Evolutionary conservation across 2,888 invertebrate genomes (phyloP).

Genomic region (Drosophila pegasa): DNA sequence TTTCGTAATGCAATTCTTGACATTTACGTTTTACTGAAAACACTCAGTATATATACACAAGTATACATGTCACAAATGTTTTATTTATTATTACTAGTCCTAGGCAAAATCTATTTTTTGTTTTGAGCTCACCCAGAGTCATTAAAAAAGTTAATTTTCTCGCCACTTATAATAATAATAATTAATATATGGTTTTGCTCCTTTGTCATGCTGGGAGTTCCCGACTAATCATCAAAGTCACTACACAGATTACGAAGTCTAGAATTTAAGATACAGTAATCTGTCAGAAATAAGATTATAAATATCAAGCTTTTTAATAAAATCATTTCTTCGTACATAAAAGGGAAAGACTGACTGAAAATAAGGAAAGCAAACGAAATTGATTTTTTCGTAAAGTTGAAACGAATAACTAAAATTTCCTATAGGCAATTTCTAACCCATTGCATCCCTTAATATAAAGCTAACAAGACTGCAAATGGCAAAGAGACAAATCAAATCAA

Average conservation of each 20-base stretch:
- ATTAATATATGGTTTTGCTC: not conserved
- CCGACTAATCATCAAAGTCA: not conserved
- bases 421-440: not conserved
- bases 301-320: not conserved
- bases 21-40: too few species aligned
- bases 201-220: not conserved
- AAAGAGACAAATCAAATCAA: slow-evolving; percentile 68
- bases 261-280: not conserved
- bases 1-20: too few species aligned
- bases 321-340: not conserved
- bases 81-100: too few species aligned
- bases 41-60: too few species aligned
- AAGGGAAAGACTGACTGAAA: not conserved
- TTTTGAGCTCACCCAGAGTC: not conserved
- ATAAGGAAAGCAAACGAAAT: not conserved
- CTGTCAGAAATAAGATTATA: not conserved
- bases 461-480: slow-evolving; percentile 27
- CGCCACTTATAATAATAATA: too few species aligned
- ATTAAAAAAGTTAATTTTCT: not conserved
- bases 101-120: too few species aligned
- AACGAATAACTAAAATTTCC: not conserved
- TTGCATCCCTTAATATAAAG: not conserved
- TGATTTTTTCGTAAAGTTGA: not conserved
- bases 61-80: too few species aligned
- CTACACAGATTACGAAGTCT: not conserved